Percentiles rank a stretch among this genome's conserved stretches.
Conservation (phyloP, 2,888 invertebrate genomes). For the Schrankia costaestrigalis region DNA sequence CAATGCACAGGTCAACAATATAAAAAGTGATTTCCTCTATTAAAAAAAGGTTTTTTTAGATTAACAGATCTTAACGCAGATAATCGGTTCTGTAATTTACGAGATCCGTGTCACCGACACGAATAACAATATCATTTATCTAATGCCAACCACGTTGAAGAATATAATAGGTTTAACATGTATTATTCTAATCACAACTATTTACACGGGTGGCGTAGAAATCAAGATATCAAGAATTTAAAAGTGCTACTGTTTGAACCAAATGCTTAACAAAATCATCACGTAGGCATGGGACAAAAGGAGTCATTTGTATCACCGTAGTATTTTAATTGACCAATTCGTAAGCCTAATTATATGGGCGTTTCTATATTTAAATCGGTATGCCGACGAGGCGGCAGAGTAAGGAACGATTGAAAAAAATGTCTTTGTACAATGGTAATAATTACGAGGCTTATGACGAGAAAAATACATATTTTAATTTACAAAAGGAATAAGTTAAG, state of each 20-base stretch:
- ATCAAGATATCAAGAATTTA: slow-evolving; percentile 52
- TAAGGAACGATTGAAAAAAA: too few species aligned
- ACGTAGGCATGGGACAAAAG: slow-evolving; percentile 58
- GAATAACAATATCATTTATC: slow-evolving; percentile 17
- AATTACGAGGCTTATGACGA: too few species aligned
- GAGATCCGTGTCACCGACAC: slow-evolving; percentile 21
- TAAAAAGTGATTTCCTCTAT: too few species aligned
- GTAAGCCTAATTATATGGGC: slow-evolving; percentile 4
- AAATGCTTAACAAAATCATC: slow-evolving; percentile 52
- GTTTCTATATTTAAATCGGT: too few species aligned
- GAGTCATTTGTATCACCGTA: slow-evolving; percentile 39
- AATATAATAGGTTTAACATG: slow-evolving; percentile 24
- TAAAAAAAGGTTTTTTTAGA: too few species aligned
- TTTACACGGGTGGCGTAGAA: slow-evolving; percentile 57
- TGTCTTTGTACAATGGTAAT: too few species aligned
- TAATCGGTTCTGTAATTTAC: too few species aligned
- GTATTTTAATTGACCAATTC: slow-evolving; percentile 30
- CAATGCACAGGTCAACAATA: too few species aligned
- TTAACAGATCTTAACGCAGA: too few species aligned
- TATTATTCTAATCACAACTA: slow-evolving; percentile 63
- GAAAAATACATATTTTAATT: too few species aligned
- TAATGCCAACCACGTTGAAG: background rate
- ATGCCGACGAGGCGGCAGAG: too few species aligned
- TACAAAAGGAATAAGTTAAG: too few species aligned
- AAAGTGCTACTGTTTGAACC: slow-evolving; percentile 62